Base-by-base conservation (phyloP, 2,113 vertebrate genomes). In the Bambusicola thoracicus region DNA sequence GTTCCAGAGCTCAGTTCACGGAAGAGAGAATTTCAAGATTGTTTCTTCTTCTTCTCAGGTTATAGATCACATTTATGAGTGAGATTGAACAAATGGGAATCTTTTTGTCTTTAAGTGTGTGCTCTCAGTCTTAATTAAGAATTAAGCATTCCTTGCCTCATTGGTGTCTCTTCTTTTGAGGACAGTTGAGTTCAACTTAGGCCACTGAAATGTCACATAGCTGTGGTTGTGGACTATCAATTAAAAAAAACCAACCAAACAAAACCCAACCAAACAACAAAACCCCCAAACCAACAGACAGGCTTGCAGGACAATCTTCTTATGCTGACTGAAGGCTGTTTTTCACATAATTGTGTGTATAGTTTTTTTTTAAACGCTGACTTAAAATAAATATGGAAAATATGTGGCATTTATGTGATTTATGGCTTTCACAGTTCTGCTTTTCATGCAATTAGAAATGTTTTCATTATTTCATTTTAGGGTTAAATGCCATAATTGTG, bases 401-500 rank as follows among this genome's bases (percentile, higher is more conserved):
- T 1, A 41, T 1, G 27, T 53, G 34, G 32, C 65, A 91, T 53
- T 76, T 89, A 46, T 34, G 17, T 41, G 66, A n/a, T 58, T 92
- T 69, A 13, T 62, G 32, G 36, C 18, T 90, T 82, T 89, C 32
- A 40, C 11, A 61, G 41, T 68, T 91, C 17, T 61, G 44, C 36
- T 89, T 92, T 85, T 85, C 22, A 15, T 5, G 5, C 16, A 25
- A 11, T 84, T 81, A 59, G 59, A 43, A 44, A 21, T 66, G 32
- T 80, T 85, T 83, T 41, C 38, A 40, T 70, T 84, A 83, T 78
- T 91, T 89, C 36, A 36, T 73, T 65, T 92, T 56, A 48, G 48
- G 44, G 46, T 85, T 87, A 91, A 85, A 78, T 65, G 48, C 40
- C 79, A 44, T 43, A 46, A 32, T 92, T 0, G 0, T 44, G 32